A percentile compares a stretch with the other conserved stretches of the same genome.
phyloP scores from a whole-genome alignment of 2,113 vertebrate genomes.

The Hypanus sabinus region DNA sequence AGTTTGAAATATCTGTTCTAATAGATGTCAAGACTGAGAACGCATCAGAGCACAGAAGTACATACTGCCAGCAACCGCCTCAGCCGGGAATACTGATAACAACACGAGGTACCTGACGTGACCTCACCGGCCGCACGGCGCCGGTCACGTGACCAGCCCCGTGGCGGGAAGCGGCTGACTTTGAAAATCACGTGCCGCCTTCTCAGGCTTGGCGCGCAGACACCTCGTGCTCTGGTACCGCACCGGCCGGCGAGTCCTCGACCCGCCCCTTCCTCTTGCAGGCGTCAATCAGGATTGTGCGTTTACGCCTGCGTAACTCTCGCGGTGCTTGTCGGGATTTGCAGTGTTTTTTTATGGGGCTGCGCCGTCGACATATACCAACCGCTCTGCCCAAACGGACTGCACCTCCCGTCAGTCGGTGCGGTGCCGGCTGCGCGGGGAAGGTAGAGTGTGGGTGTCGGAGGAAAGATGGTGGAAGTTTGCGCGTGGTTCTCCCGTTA shows the following conservation, averaged over 20 bases:
- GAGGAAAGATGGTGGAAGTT: conserved; percentile 31
- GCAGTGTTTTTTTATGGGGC: neutral
- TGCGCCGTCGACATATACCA: neutral
- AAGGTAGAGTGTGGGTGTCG: neutral
- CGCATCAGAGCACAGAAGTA: too few relatives aligned
- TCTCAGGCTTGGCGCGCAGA: neutral
- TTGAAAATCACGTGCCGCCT: neutral
- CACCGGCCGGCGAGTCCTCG: neutral
- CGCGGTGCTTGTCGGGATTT: neutral
- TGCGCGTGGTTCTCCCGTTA: neutral
- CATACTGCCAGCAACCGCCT: too few relatives aligned
- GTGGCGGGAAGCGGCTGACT: too few relatives aligned
- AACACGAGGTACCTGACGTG: too few relatives aligned
- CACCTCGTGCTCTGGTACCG: neutral
- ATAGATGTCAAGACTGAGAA: too few relatives aligned
- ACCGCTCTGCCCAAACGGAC: neutral
- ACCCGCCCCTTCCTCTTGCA: neutral
- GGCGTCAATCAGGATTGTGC: neutral
- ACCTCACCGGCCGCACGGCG: too few relatives aligned
- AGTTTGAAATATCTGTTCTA: too few relatives aligned
- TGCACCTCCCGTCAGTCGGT: neutral
- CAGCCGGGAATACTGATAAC: too few relatives aligned
- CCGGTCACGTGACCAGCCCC: too few relatives aligned
- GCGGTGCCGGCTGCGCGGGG: neutral
- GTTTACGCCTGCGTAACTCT: neutral